These are phyloP conservation scores for Oophaga sylvatica DNA, from an alignment of 2,797 vertebrate genomes.

Conservation along the genomic window DNA sequence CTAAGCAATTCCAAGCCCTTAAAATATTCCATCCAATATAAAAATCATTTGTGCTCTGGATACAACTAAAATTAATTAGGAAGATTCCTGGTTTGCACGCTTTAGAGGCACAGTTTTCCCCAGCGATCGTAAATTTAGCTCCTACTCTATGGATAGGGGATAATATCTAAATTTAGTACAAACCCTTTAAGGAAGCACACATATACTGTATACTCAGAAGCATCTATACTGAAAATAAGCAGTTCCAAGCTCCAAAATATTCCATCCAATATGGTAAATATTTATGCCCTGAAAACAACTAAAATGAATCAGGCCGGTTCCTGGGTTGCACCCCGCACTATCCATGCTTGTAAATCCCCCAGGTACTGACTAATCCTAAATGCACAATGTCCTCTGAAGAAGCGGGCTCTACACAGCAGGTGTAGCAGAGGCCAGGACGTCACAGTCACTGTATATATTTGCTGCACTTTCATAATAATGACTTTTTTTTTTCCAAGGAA, in stretches of 20 bases:
- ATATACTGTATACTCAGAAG: no score
- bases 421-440: not conserved
- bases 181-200: no score
- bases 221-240: not conserved
- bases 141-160: no score
- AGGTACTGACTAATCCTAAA: not conserved
- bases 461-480: not conserved
- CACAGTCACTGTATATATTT: not conserved
- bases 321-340: not conserved
- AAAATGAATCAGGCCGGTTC: not conserved
- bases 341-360: not conserved
- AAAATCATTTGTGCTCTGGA: no score
- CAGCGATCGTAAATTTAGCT: no score
- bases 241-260: not conserved
- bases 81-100: no score
- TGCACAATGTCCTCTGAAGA: not conserved
- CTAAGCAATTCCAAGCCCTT: no score
- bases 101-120: no score
- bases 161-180: no score
- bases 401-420: no score
- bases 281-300: not conserved
- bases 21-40: no score
- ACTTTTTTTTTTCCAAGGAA: conserved; percentile 5
- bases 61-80: no score
- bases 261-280: not conserved